These are phyloP conservation scores for Hetaerina americana DNA, from an alignment of 1,140 invertebrate genomes.

Conservation along the genomic window DNA sequence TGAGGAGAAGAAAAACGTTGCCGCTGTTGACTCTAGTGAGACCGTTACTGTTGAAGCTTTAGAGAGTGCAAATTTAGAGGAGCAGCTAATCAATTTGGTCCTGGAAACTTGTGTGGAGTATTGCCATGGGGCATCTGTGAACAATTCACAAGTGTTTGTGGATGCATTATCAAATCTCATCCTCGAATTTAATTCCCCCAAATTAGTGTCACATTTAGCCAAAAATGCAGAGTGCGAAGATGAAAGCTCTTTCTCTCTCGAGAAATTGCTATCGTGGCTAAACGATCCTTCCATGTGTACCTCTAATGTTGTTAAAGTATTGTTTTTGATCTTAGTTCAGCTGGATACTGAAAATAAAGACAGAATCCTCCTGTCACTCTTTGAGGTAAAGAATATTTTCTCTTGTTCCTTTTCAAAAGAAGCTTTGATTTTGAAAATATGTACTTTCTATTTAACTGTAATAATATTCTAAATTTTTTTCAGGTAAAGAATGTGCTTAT, in stretches of 20 bases:
- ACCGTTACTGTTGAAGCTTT: conserved; percentile 6
- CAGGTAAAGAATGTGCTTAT: background rate
- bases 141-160: conserved; percentile 26
- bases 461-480: background rate
- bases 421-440: too few relatives aligned
- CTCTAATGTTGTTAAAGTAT: background rate
- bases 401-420: too few relatives aligned
- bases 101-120: conserved; percentile 35
- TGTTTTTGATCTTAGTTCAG: background rate
- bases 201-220: background rate
- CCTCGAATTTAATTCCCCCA: background rate
- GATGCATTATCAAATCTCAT: conserved; percentile 13
- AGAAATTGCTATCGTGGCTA: background rate
- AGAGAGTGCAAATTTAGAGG: conserved; percentile 16
- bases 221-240: background rate
- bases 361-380: background rate
- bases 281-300: background rate
- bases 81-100: conserved; percentile 34
- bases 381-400: background rate
- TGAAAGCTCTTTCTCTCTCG: background rate
- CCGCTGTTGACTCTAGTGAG: background rate
- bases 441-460: background rate
- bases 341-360: background rate
- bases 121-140: conserved; percentile 26
- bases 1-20: background rate